Conservation (phyloP, 2,113 vertebrate genomes). For the Aix galericulata region DNA sequence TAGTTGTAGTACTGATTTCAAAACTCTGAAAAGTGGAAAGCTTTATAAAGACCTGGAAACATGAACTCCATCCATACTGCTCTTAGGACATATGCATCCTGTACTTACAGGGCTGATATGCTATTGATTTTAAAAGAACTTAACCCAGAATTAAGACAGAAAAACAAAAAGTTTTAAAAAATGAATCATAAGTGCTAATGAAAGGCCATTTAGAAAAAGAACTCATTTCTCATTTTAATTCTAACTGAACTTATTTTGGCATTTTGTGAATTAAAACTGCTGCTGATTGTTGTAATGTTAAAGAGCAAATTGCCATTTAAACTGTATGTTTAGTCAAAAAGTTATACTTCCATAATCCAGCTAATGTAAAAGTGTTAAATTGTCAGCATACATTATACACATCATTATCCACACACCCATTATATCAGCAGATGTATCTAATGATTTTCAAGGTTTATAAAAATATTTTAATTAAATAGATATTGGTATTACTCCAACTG, state of each 20-base stretch:
- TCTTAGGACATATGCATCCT: fast-evolving
- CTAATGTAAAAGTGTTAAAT: neutral
- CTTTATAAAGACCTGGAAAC: neutral
- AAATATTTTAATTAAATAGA: neutral
- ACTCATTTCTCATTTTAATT: neutral
- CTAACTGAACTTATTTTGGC: neutral
- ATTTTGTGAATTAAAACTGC: neutral
- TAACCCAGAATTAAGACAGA: neutral
- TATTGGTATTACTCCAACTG: neutral
- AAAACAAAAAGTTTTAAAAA: neutral
- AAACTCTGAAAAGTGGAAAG: neutral
- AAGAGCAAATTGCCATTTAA: neutral
- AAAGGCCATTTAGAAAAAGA: neutral
- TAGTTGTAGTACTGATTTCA: neutral
- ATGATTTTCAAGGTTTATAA: neutral
- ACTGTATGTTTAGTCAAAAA: neutral
- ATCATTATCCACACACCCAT: neutral
- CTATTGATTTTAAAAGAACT: neutral
- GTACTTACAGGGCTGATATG: neutral
- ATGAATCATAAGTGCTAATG: neutral
- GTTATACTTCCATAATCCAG: neutral
- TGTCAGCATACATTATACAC: neutral
- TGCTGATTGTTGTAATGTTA: neutral
- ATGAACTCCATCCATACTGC: neutral
- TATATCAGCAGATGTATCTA: neutral